Conservation (phyloP, 64 coral and sea anemone species). For the Stichodactyla helianthus region DNA sequence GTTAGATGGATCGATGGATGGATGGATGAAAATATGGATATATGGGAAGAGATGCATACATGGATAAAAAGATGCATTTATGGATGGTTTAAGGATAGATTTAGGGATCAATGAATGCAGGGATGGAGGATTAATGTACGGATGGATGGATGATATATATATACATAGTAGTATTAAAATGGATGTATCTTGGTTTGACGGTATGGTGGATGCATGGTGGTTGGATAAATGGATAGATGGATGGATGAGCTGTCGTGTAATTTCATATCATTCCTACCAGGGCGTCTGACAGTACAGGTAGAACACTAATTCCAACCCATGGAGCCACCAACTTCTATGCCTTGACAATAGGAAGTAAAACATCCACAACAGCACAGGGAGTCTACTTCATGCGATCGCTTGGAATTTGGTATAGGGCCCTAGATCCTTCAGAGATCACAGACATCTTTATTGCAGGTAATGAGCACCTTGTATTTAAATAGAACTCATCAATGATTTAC, state of each 20-base stretch:
- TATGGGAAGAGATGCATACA: neutral
- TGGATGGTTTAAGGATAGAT: too few relatives aligned
- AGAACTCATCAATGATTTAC: too few relatives aligned
- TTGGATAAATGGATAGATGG: too few relatives aligned
- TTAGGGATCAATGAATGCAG: too few relatives aligned
- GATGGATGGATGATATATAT: too few relatives aligned
- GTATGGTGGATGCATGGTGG: too few relatives aligned
- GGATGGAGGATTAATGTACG: too few relatives aligned
- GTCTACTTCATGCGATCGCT: conserved; percentile 65
- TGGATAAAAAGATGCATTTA: neutral
- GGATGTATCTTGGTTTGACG: too few relatives aligned
- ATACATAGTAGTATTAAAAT: too few relatives aligned
- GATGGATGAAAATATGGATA: neutral
- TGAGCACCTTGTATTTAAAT: neutral
- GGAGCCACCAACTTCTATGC: neutral
- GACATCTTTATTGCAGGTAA: conserved; percentile 66
- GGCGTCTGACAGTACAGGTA: neutral
- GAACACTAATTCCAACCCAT: conserved; percentile 9
- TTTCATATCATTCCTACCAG: neutral
- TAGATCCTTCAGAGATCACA: conserved; percentile 54
- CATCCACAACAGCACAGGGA: neutral
- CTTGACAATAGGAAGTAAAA: conserved; percentile 53
- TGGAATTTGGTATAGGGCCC: conserved; percentile 56
- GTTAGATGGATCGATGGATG: neutral
- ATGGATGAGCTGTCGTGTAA: too few relatives aligned